Evolutionary conservation across 2,113 vertebrate species (phyloP).

Genomic region (Carassius gibelio): DNA sequence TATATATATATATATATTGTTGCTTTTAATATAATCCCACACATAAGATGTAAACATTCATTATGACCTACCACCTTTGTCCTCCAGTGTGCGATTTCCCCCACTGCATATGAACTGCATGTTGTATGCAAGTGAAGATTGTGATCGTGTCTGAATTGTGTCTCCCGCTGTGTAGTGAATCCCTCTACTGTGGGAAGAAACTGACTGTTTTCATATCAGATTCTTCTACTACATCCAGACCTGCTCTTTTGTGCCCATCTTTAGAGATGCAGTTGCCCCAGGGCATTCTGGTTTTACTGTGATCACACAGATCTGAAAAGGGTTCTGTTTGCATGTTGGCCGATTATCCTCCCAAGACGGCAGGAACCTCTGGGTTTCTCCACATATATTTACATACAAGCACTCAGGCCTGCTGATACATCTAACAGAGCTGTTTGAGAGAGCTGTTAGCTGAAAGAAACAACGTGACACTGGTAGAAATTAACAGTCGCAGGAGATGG

Average conservation of each 20-base stretch:
- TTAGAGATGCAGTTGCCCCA: background rate
- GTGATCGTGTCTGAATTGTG: background rate
- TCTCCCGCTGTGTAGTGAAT: background rate
- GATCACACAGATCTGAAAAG: slow-evolving; percentile 1
- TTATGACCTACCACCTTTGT: background rate
- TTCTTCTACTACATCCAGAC: background rate
- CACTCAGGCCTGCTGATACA: background rate
- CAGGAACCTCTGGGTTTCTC: slow-evolving; percentile 19
- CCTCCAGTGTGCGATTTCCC: background rate
- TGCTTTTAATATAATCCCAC: background rate
- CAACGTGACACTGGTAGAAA: background rate
- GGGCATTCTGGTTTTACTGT: background rate
- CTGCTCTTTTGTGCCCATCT: slow-evolving; percentile 27
- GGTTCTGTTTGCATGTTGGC: background rate
- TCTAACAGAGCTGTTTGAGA: background rate
- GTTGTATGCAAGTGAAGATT: background rate
- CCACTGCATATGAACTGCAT: slow-evolving; percentile 6
- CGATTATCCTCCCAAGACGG: slow-evolving; percentile 41
- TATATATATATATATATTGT: background rate
- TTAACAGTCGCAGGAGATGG: background rate
- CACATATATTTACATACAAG: background rate
- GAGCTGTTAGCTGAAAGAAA: background rate
- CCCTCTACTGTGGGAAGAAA: slow-evolving; percentile 17
- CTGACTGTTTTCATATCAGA: background rate
- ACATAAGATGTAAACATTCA: background rate